Percentiles rank a stretch among this genome's conserved stretches.
These are phyloP conservation scores for Zaprionus capensis DNA, from an alignment of 1,140 invertebrate species.

Conservation along the genomic window DNA sequence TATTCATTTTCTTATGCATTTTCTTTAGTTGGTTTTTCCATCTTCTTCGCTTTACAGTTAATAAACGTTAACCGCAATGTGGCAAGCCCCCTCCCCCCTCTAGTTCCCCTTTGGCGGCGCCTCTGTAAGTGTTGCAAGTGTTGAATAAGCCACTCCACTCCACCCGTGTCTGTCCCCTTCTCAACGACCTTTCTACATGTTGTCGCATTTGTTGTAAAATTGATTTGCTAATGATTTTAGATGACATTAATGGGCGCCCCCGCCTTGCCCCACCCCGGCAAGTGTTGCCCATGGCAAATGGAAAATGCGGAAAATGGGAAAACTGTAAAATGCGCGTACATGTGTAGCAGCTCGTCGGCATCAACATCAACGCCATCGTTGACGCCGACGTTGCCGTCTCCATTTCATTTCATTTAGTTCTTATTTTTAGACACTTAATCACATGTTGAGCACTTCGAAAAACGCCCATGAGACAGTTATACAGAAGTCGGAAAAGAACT, in stretches of 20 bases:
- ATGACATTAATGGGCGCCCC: conserved; percentile 53
- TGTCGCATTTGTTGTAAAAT: conserved; percentile 73
- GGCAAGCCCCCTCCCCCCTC: neutral
- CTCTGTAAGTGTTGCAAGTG: conserved; percentile 44
- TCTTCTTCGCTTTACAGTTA: conserved; percentile 56
- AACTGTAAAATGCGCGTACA: conserved; percentile 20
- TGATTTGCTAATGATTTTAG: conserved; percentile 68
- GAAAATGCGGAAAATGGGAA: conserved; percentile 18
- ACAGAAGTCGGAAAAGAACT: conserved; percentile 3
- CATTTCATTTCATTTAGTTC: neutral
- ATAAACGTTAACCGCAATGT: conserved; percentile 67
- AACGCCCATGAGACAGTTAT: conserved; percentile 34
- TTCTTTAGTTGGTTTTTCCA: conserved; percentile 17
- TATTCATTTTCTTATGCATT: conserved; percentile 35
- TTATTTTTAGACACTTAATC: conserved; percentile 52
- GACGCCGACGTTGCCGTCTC: neutral
- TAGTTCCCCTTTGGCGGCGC: conserved; percentile 30
- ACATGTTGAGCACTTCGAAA: conserved; percentile 42
- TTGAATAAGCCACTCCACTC: neutral
- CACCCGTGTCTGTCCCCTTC: neutral
- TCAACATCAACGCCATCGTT: neutral
- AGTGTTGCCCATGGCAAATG: conserved; percentile 1
- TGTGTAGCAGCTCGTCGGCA: conserved; percentile 3
- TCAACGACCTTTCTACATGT: conserved; percentile 20
- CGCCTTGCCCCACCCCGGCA: neutral